Evolutionary conservation across 2,888 invertebrate genomes (phyloP).

Genomic region (Tetropium fuscum): DNA sequence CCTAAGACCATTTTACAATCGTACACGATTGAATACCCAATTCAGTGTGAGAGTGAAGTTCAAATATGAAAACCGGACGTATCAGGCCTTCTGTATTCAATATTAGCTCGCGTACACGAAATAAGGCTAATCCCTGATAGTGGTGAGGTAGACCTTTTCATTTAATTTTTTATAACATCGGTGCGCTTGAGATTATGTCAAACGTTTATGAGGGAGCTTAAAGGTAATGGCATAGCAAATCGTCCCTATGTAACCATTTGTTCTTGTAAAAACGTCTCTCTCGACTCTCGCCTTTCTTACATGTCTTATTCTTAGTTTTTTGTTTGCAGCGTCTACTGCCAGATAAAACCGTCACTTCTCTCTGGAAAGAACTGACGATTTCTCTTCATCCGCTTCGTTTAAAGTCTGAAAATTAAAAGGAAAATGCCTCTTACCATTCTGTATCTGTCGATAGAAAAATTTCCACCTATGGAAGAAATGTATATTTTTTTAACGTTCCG

Average conservation of each 20-base stretch:
- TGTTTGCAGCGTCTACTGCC: conserved; percentile 1
- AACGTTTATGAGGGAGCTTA: conserved; percentile 23
- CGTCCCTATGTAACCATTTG: conserved; percentile 22
- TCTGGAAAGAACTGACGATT: background rate
- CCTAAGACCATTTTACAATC: too few relatives aligned
- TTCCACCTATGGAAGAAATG: too few relatives aligned
- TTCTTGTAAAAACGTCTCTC: conserved; percentile 20
- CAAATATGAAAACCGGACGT: too few relatives aligned
- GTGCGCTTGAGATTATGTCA: conserved; percentile 22
- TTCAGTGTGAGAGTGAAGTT: too few relatives aligned
- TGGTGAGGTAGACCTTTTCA: conserved; percentile 5
- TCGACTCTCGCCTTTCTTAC: conserved; percentile 5
- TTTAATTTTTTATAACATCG: conserved; percentile 23
- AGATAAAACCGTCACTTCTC: conserved; percentile 11
- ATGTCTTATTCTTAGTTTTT: conserved; percentile 16
- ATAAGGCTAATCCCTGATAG: conserved; percentile 8
- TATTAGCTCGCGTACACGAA: background rate
- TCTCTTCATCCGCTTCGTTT: background rate
- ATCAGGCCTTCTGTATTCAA: conserved; percentile 1
- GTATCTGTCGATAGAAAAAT: too few relatives aligned
- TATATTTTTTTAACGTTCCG: too few relatives aligned
- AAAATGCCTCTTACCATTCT: too few relatives aligned
- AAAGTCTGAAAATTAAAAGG: conserved; percentile 10
- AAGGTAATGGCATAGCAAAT: conserved; percentile 24
- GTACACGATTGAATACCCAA: too few relatives aligned